A percentile compares a stretch with the other conserved stretches of the same genome.
Conservation (phyloP, 35 echinoderm and acorn worm species). For the Nesometra sesokonis region DNA sequence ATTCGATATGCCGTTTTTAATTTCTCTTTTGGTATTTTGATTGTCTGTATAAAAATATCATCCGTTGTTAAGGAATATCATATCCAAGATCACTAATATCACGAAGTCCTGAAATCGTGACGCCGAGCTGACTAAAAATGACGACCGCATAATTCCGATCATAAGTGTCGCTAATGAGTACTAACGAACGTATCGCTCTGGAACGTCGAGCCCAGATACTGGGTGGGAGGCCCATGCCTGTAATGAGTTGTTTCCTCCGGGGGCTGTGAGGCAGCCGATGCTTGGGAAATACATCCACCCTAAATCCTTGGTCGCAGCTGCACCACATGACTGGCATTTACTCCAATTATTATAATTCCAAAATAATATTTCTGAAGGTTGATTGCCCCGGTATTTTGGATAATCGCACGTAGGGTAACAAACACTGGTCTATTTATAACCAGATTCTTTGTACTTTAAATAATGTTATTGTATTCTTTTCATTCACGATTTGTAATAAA, state of each 20-base stretch:
- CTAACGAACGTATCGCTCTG: not conserved
- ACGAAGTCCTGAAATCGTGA: not conserved
- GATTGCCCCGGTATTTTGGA: not conserved
- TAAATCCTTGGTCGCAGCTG: not conserved
- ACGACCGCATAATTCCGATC: not conserved
- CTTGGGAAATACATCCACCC: not conserved
- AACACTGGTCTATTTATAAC: not conserved
- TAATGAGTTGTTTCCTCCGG: not conserved
- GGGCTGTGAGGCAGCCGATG: not conserved
- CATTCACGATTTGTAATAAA: no score
- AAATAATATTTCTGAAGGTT: not conserved
- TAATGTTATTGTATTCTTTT: not conserved
- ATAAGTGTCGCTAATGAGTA: not conserved
- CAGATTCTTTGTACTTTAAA: not conserved
- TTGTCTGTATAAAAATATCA: not conserved
- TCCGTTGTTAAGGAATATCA: not conserved
- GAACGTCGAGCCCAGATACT: not conserved
- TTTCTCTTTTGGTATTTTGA: not conserved
- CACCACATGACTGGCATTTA: not conserved
- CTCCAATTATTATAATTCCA: not conserved
- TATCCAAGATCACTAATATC: not conserved
- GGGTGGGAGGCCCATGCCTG: not conserved
- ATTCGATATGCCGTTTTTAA: not conserved
- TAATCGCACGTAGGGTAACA: not conserved
- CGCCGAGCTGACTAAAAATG: not conserved